Base-by-base conservation (phyloP, 2,797 vertebrate species). In the Helostoma temminkii region DNA sequence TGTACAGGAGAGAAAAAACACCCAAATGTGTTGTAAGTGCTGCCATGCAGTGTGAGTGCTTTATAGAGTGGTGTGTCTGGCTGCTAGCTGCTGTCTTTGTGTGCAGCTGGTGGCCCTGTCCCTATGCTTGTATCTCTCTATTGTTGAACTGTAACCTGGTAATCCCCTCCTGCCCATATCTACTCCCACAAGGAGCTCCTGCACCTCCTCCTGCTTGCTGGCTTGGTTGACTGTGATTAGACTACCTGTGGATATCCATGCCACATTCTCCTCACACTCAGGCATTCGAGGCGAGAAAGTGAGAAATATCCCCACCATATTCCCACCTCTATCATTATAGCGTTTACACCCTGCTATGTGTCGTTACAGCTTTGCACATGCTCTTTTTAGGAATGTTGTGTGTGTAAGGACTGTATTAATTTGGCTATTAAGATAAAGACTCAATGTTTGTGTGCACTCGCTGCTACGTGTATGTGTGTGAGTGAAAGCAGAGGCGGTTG, bases 201-300 rank as follows among this genome's bases (percentile, higher is more conserved):
- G n/a, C 54, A 9, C 53, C 7, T 19, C 39, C 39, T 42, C 39
- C 39, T 10, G 70, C 71, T 69, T 49, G 36, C 50, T 64, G 72
- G 68, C 81, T 70, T 14, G 55, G 53, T 65, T 53, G 39, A 46
- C 69, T 76, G 47, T 66, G 71, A 83, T 85, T 88, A 62, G 45
- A 19, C 76, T 70, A 84, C 79, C 74, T 76, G 78, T 78, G 75
- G 82, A 82, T 80, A 48, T 70, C 84, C 60, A 52, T 5, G 43
- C 64, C 24, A 42, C 62, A 68, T 78, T 84, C 65, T 65, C 56
- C 69, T 76, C 76, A 68, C 82, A 76, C 77, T 73, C 32, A 28
- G 45, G 62, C 59, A 45, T 72, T 66, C 49, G 30, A 59, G 42
- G 59, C 36, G 60, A 53, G 52, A 72, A 82, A 57, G 79, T 78